Base-by-base conservation (phyloP, 2,797 vertebrate genomes). In the Sciaenops ocellatus region DNA sequence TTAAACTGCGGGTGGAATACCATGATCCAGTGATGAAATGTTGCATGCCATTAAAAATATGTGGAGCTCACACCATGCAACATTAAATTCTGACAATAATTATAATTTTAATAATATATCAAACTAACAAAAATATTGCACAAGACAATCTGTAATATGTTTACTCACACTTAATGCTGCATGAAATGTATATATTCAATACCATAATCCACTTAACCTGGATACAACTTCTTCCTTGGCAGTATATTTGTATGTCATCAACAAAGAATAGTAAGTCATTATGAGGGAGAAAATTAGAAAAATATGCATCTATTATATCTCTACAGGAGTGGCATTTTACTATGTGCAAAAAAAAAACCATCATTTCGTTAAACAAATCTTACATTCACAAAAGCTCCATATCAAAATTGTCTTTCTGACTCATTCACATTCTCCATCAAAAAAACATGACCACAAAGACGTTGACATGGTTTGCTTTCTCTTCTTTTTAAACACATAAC, bases 181-280 rank as follows among this genome's bases (percentile, higher is more conserved):
- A 80, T 92, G 81, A 91, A 87, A 91, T 83, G 83, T 86, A 78
- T 80, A 76, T 87, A 80, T 84, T 89, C 78, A 85, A 30, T 60
- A 73, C 50, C 34, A 56, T 28, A 74, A 78, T 22, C n/a, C 66
- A 62, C 76, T 70, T 80, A 56, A 76, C 57, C 73, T 78, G 74
- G 55, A 79, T 76, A 66, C 34, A 77, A 34, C 63, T 44, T 82
- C 52, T 66, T 78, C 76, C 73, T 46, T 84, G 77, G 78, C 13
- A 41, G 52, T 55, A 52, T 46, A 73, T 75, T 15, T 73, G 26
- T 34, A 42, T 28, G 50, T 38, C 34, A 9, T 57, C 28, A 62
- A 69, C 24, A 22, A 56, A 51, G 60, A 84, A 73, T 77, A 78
- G 18, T 73, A 30, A 62, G 18, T 30, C 3, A 57, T 64, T 54